Evolutionary conservation across 2,113 vertebrate genomes (phyloP).

Genomic region (Laticauda laticaudata): DNA sequence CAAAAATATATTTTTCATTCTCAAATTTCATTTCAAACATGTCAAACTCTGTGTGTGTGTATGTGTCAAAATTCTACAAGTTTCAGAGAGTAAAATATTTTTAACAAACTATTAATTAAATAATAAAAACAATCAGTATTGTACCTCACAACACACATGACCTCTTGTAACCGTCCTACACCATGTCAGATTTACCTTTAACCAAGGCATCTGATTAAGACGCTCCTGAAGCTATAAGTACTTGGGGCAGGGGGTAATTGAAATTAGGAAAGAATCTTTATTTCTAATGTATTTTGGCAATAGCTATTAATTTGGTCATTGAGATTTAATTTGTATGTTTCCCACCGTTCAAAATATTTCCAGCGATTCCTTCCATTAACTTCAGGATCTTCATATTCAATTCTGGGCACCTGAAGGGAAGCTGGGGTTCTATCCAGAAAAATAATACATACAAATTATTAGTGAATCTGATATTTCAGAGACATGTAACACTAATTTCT

Average conservation of each 20-base stretch:
- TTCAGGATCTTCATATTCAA: slow-evolving; percentile 63
- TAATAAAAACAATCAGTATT: neutral
- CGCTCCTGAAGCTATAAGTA: neutral
- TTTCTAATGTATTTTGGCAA: neutral
- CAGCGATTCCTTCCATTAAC: slow-evolving; percentile 83
- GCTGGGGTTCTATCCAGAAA: slow-evolving; percentile 67
- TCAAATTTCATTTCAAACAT: neutral
- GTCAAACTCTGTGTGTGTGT: too few relatives aligned
- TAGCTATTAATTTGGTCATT: neutral
- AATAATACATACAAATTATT: slow-evolving; percentile 44
- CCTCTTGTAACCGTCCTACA: neutral
- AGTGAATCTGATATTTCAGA: neutral
- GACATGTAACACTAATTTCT: neutral
- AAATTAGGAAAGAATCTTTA: neutral
- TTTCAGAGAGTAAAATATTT: neutral
- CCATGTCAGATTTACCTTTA: neutral
- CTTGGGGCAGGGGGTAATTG: neutral
- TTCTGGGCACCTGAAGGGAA: slow-evolving; percentile 58
- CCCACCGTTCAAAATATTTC: slow-evolving; percentile 87
- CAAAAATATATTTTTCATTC: neutral
- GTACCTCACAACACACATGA: neutral
- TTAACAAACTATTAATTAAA: neutral
- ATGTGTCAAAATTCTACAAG: neutral
- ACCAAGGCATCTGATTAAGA: neutral
- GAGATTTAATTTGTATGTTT: slow-evolving; percentile 1